Evolutionary conservation across 2,113 vertebrate species (phyloP), one percentile per base, ranked within the genome.

Genomic region (Eptesicus fuscus): DNA sequence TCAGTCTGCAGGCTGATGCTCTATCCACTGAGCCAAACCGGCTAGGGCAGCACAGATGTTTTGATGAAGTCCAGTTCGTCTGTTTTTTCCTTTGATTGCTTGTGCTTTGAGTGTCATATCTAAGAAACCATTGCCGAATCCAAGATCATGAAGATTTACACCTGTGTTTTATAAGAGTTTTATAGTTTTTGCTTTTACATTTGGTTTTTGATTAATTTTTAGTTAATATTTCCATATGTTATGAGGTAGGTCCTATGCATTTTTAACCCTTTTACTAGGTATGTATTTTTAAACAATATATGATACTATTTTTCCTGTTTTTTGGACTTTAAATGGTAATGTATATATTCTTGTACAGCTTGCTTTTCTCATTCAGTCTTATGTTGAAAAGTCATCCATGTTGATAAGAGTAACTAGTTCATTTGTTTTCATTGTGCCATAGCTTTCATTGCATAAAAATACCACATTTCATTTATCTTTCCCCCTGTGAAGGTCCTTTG

Each of bases 361-460:
- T 90, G 74, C n/a, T 87, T 86, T 94, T 90, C 69, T 87, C 16
- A 65, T 73, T 83, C 47, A 78, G 28, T 28, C 23, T 89, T 70
- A 13, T n/a, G 30, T 74, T 16, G 18, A 65, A 61, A n/a, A 79
- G 42, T 85, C 40, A 61, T 51, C 35, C 73, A 12, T 32, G n/a
- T 35, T 65, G 44, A 23, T 59, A 61, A 49, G 8, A 32, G 63
- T 83, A 77, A 59, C 32, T 42, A 32, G 44, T 73, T 90, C 8
- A 90, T 71, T 85, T 9, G 13, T 90, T 86, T 83, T 90, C 69
- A 87, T 23, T 78, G 10, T 42, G 91, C 22, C 88, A 1, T 37
- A 78, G 74, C 37, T 87, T 92, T 90, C 23, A 30, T 65, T 83
- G 40, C 69, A 87, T 90, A 59, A 83, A 94, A 90, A 73, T 47